Evolutionary conservation across 2,797 vertebrate genomes (phyloP).

Genomic region (Argyrosomus regius): DNA sequence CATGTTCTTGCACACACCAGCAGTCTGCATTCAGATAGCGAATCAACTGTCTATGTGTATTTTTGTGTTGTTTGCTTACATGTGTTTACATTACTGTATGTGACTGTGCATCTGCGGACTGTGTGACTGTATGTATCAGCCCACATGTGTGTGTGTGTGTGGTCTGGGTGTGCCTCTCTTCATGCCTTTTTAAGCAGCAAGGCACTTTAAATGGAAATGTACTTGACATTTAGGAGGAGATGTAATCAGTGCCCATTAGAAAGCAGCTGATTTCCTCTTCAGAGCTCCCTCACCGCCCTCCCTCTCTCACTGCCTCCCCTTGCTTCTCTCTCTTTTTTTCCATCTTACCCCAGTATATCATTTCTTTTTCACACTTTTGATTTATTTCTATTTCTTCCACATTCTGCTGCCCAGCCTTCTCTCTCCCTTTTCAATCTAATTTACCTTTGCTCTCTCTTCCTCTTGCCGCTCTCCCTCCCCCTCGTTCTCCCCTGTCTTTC

Average conservation of each 20-base stretch:
- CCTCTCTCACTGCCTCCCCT: slow-evolving; percentile 29
- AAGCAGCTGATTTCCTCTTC: slow-evolving; percentile 90
- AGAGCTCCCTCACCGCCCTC: slow-evolving; percentile 58
- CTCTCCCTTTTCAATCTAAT: slow-evolving; percentile 71
- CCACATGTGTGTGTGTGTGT: slow-evolving; percentile 35
- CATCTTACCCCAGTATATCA: slow-evolving; percentile 57
- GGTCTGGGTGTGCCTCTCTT: slow-evolving; percentile 83
- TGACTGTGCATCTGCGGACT: slow-evolving; percentile 40
- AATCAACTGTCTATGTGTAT: slow-evolving; percentile 2
- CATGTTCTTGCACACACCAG: slow-evolving; percentile 9
- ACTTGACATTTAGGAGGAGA: slow-evolving; percentile 94
- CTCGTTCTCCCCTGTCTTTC: slow-evolving; percentile 77
- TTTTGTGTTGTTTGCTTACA: slow-evolving; percentile 29
- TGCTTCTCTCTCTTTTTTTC: slow-evolving; percentile 24
- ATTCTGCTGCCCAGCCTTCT: slow-evolving; percentile 53
- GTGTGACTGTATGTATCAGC: slow-evolving; percentile 33
- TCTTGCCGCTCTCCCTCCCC: background rate
- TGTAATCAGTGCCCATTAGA: slow-evolving; percentile 93
- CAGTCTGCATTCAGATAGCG: background rate
- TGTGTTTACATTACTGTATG: slow-evolving; percentile 36
- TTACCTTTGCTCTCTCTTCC: slow-evolving; percentile 61
- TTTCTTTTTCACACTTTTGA: slow-evolving; percentile 71
- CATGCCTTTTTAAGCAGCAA: slow-evolving; percentile 89
- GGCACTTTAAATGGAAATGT: slow-evolving; percentile 96
- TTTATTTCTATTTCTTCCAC: slow-evolving; percentile 68